Evolutionary conservation across 1,140 invertebrate genomes (phyloP), one percentile per base, ranked within the genome.

Genomic region (Leptopilina boulardi): DNA sequence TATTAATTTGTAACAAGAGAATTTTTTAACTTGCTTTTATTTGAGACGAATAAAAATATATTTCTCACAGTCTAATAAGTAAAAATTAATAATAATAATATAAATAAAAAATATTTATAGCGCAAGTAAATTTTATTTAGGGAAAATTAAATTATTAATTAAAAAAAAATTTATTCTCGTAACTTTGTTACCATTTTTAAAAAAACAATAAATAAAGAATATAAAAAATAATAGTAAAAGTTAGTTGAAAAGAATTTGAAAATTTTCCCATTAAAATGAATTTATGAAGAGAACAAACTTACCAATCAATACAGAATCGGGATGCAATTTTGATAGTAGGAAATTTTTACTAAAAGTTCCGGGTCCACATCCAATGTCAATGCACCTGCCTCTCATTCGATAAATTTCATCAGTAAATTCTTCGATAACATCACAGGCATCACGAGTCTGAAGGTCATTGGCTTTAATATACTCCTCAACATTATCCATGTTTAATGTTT

Each of bases 341-440:
- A 96, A 87, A 23, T 94, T 91, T 13, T 92, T 92, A 0, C 95
- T 95, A 6, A 96, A 93, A 80, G 94, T 92, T 0, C 96, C 96
- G 18, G 95, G 94, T 0, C 96, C 96, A 72, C 95, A 96, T 0
- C 96, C 96, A 15, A 97, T 92, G 83, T 97, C 96, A 75, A 97
- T 89, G n/a, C 88, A 89, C 72, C 54, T 84, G 0, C 90, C 90
- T 13, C 80, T 66, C 87, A 91, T 90, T 6, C 83, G 74, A 0
- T 73, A 73, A 1, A 96, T 88, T 54, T 91, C 91, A 38, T 93
- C 92, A 3, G 89, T 88, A 84, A 93, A 96, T 83, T 95, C 93
- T 38, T 94, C 91, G 21, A 96, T 87, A 1, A 95, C 92, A 38
- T 94, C 91, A 1, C 91, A 84, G 0, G 95, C 94, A 84, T 96